Conservation (phyloP, 1,140 invertebrate species). For the Drosophila burlai region DNA sequence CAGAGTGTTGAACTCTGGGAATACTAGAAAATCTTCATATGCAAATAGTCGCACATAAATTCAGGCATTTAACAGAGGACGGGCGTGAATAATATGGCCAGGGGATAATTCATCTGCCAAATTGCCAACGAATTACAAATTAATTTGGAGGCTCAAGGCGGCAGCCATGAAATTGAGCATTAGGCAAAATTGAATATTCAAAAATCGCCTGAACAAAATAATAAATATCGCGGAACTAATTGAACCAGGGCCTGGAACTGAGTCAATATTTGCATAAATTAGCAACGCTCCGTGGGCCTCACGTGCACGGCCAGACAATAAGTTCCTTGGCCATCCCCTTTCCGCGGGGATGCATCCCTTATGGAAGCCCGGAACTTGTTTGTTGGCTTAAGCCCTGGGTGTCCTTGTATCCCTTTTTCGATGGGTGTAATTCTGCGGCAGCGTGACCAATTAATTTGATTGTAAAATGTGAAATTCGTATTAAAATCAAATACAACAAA, state of each 20-base stretch:
- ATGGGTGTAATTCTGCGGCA: slow-evolving; percentile 75
- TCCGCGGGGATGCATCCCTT: slow-evolving; percentile 61
- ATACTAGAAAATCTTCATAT: neutral
- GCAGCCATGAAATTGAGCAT: slow-evolving; percentile 64
- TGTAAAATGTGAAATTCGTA: slow-evolving; percentile 84
- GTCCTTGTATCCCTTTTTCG: slow-evolving; percentile 37
- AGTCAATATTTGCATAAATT: slow-evolving; percentile 83
- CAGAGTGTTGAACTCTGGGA: slow-evolving; percentile 28
- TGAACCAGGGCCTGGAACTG: slow-evolving; percentile 62
- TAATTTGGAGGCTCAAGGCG: slow-evolving; percentile 68
- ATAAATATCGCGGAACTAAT: slow-evolving; percentile 84
- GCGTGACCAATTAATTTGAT: slow-evolving; percentile 85
- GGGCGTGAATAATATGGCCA: slow-evolving; percentile 41
- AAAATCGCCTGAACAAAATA: slow-evolving; percentile 74
- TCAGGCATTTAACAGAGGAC: slow-evolving; percentile 36
- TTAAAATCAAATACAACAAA: slow-evolving; percentile 85
- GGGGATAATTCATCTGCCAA: slow-evolving; percentile 73
- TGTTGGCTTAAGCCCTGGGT: slow-evolving; percentile 69
- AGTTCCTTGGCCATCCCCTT: slow-evolving; percentile 33
- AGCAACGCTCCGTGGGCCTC: slow-evolving; percentile 67
- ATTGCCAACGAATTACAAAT: slow-evolving; percentile 80
- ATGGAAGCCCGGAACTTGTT: slow-evolving; percentile 44
- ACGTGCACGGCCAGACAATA: slow-evolving; percentile 76
- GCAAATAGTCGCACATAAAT: slow-evolving; percentile 73
- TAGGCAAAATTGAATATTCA: slow-evolving; percentile 76